Conservation (phyloP, 2,113 vertebrate species). For the Plecturocebus donacophilus region DNA sequence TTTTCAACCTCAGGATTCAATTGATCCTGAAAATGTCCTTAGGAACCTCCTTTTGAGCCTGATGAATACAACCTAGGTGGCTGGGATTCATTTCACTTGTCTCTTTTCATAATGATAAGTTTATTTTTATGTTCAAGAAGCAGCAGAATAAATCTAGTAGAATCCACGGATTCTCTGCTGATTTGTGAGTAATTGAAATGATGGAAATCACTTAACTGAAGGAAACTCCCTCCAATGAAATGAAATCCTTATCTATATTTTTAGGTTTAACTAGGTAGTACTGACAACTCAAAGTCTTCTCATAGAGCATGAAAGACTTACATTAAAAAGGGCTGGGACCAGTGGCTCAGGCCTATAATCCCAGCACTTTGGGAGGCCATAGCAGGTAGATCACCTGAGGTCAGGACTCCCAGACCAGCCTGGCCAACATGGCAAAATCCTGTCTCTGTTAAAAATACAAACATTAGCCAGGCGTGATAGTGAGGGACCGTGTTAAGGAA, state of each 20-base stretch:
- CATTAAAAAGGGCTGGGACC: too few species aligned
- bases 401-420: too few species aligned
- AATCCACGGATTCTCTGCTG: conserved; percentile 72
- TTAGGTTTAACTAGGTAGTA: not conserved
- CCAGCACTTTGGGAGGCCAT: too few species aligned
- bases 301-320: not conserved
- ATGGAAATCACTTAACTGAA: not conserved
- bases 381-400: too few species aligned
- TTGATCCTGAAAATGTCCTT: conserved; percentile 75
- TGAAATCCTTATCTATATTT: not conserved
- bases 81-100: conserved; percentile 69
- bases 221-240: not conserved
- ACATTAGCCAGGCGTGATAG: too few species aligned
- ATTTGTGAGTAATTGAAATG: conserved; percentile 72
- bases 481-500: too few species aligned
- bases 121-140: conserved; percentile 79
- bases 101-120: conserved; percentile 73
- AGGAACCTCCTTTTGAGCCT: conserved; percentile 44
- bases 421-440: too few species aligned
- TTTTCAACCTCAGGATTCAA: conserved; percentile 80
- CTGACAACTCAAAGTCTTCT: not conserved
- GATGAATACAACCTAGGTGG: conserved; percentile 62
- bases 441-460: too few species aligned
- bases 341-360: too few species aligned
- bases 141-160: conserved; percentile 81